Conservation (phyloP, 2,888 invertebrate species). For the Philonicus albiceps region DNA sequence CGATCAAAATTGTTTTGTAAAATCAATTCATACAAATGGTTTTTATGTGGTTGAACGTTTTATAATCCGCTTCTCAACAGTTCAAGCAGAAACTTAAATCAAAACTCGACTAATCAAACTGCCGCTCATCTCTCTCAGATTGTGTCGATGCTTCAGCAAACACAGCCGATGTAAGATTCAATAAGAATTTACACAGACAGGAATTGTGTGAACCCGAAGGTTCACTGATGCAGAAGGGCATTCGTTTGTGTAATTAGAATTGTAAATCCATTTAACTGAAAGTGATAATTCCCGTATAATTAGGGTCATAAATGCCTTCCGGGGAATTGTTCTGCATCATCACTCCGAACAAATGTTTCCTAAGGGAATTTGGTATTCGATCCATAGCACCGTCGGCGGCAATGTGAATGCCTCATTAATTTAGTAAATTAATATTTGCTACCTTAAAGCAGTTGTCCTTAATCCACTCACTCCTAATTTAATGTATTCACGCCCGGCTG, state of each 20-base stretch:
- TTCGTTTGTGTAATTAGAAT: background rate
- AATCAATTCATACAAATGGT: background rate
- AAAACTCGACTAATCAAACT: background rate
- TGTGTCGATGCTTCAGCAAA: background rate
- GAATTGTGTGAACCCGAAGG: background rate
- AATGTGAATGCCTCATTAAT: background rate
- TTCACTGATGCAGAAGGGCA: background rate
- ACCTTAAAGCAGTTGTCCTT: background rate
- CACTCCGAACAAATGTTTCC: background rate
- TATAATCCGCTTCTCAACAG: too few species aligned
- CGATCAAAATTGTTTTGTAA: background rate
- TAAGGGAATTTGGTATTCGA: background rate
- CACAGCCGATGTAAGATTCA: background rate
- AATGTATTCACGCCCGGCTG: background rate
- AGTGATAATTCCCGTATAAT: background rate
- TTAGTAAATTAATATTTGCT: background rate
- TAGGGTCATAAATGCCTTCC: background rate
- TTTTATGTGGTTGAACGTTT: background rate
- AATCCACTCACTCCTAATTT: background rate
- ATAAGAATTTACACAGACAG: background rate
- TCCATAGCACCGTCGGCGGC: background rate
- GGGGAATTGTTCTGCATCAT: background rate
- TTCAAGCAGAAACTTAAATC: background rate
- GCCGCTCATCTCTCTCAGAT: background rate
- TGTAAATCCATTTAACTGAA: background rate